Conservation (phyloP, 1,140 invertebrate genomes). For the Parasteatoda tepidariorum region DNA sequence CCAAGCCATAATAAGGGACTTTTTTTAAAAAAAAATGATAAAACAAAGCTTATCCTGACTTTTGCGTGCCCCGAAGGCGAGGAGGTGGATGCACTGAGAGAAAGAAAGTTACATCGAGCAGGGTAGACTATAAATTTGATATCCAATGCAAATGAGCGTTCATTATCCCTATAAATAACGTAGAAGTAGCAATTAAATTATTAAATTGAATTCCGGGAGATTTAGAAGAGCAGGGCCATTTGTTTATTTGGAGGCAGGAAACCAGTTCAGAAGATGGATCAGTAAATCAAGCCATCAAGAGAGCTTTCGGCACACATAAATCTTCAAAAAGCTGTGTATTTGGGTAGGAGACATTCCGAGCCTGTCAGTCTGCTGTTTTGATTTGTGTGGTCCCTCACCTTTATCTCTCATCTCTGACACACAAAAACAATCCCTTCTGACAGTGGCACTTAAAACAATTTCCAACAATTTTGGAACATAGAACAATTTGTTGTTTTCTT, state of each 20-base stretch:
- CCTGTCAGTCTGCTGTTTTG: slow-evolving; percentile 51
- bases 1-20: too few relatives aligned
- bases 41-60: too few relatives aligned
- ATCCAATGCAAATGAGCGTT: slow-evolving; percentile 46
- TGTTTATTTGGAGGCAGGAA: slow-evolving; percentile 41
- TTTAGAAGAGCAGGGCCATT: slow-evolving; percentile 43
- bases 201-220: slow-evolving; percentile 56
- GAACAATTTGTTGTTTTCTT: too few relatives aligned
- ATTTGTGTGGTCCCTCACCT: slow-evolving; percentile 59
- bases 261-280: slow-evolving; percentile 43
- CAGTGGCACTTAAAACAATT: too few relatives aligned
- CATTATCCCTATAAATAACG: slow-evolving; percentile 56
- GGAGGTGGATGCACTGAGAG: not conserved
- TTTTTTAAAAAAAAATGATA: too few relatives aligned
- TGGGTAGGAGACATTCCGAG: slow-evolving; percentile 27
- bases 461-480: too few relatives aligned
- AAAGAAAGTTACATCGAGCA: not conserved
- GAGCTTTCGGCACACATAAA: slow-evolving; percentile 60
- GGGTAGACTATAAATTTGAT: slow-evolving; percentile 34
- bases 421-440: too few relatives aligned
- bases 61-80: not conserved
- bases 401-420: too few relatives aligned
- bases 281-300: slow-evolving; percentile 59
- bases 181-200: slow-evolving; percentile 56
- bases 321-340: slow-evolving; percentile 39